phyloP scores from a whole-genome alignment of 2,113 vertebrate genomes.

The mouse (Mus musculus) region DNA sequence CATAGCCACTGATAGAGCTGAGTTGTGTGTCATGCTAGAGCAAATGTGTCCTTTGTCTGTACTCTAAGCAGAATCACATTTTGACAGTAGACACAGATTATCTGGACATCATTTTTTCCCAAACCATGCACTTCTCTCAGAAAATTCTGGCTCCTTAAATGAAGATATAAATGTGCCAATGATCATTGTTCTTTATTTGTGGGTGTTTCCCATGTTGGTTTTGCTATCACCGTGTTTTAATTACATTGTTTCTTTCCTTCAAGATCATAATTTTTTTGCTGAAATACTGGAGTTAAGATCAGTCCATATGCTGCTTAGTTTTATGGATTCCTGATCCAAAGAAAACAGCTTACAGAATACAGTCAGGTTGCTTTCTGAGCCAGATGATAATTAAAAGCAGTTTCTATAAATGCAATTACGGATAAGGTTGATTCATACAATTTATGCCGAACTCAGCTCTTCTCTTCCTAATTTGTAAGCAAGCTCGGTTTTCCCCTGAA shows the following conservation, averaged over 20 bases:
- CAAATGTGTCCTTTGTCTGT: background rate
- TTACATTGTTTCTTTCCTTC: background rate
- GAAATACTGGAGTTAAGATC: constrained; percentile 10
- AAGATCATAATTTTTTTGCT: background rate
- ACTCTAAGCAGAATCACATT: constrained; percentile 39
- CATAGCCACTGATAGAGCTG: background rate
- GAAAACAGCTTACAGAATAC: background rate
- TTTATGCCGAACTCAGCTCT: constrained; percentile 22
- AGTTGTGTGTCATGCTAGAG: background rate
- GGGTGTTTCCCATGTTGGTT: constrained; percentile 11
- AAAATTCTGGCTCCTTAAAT: background rate
- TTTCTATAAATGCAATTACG: background rate
- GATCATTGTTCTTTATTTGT: background rate
- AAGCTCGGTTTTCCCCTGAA: background rate
- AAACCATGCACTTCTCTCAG: background rate
- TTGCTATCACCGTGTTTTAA: background rate
- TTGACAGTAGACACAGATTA: constrained; percentile 48
- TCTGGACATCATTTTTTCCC: constrained; percentile 42
- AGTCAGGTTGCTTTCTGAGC: constrained; percentile 5
- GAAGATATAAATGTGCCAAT: background rate
- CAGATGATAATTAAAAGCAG: constrained; percentile 32
- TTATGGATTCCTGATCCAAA: constrained; percentile 18
- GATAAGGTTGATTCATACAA: constrained; percentile 16
- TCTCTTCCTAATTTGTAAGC: constrained; percentile 40
- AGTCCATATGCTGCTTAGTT: background rate